phyloP scores from a whole-genome alignment of 64 coral and sea anemone genomes.

The Stichodactyla helianthus region DNA sequence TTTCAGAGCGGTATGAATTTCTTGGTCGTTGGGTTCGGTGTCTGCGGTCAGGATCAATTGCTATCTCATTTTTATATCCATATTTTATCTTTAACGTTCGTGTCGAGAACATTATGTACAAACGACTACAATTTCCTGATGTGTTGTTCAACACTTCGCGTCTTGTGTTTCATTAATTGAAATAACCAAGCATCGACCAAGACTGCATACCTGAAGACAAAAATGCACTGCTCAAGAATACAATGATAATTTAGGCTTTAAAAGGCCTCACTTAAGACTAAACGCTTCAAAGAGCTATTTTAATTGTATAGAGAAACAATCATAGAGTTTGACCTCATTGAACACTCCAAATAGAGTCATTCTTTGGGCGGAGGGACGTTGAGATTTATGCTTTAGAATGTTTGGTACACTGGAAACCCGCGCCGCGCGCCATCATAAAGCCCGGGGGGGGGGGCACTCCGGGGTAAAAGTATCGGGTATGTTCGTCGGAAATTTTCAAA shows the following conservation, averaged over 20 bases:
- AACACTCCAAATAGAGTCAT: neutral
- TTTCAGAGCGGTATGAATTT: neutral
- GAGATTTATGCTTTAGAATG: neutral
- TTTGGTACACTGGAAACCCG: too few relatives aligned
- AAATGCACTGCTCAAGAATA: neutral
- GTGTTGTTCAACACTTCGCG: neutral
- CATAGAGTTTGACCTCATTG: neutral
- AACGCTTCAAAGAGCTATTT: constrained; percentile 6
- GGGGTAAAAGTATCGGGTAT: too few relatives aligned
- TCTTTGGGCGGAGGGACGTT: neutral
- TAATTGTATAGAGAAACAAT: neutral
- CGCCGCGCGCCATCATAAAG: neutral
- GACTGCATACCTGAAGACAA: neutral
- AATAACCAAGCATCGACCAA: neutral
- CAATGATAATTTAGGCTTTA: neutral
- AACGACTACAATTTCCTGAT: neutral
- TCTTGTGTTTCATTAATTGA: neutral
- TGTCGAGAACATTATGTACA: neutral
- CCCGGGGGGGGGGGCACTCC: too few relatives aligned
- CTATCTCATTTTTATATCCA: constrained; percentile 2
- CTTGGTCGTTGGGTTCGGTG: neutral
- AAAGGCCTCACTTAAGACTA: neutral
- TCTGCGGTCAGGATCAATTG: neutral
- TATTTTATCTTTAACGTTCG: neutral
- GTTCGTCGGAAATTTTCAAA: too few relatives aligned